phyloP scores from a whole-genome alignment of 2,888 invertebrate genomes.

The Psylliodes chrysocephalus region DNA sequence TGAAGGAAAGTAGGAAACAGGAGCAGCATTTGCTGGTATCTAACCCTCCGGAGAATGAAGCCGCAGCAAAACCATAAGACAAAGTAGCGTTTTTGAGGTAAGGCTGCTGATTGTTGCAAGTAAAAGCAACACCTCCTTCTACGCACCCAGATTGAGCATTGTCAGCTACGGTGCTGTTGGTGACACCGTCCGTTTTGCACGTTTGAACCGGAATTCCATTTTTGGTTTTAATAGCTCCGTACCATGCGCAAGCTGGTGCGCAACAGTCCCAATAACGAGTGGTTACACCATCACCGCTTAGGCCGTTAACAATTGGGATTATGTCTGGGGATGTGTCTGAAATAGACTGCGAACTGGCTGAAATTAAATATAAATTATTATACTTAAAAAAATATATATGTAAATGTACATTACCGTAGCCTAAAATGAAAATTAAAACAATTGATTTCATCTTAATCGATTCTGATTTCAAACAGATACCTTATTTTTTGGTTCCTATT shows the following conservation, averaged over 20 bases:
- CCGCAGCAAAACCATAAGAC: conserved; percentile 41
- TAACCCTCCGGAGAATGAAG: conserved; percentile 39
- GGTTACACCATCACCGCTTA: conserved; percentile 35
- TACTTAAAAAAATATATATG: too few relatives aligned
- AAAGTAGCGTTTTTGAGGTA: conserved; percentile 39
- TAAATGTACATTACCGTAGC: too few relatives aligned
- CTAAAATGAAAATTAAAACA: too few relatives aligned
- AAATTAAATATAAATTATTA: neutral
- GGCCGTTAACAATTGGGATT: conserved; percentile 25
- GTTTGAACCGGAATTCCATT: conserved; percentile 22
- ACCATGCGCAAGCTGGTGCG: conserved; percentile 35
- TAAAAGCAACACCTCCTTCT: conserved; percentile 18
- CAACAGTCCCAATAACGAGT: conserved; percentile 46
- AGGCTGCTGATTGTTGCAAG: conserved; percentile 39
- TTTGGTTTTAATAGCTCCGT: conserved; percentile 14
- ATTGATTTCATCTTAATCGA: too few relatives aligned
- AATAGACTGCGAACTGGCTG: neutral
- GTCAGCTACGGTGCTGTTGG: conserved; percentile 5
- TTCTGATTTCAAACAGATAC: too few relatives aligned
- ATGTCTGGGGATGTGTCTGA: conserved; percentile 5
- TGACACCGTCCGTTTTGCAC: conserved; percentile 22
- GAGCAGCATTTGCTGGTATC: conserved; percentile 39
- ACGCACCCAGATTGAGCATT: conserved; percentile 25
- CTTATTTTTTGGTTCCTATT: too few relatives aligned
- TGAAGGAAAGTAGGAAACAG: conserved; percentile 38